phyloP scores from a whole-genome alignment of 2,113 vertebrate species.

The Lasiurus borealis region DNA sequence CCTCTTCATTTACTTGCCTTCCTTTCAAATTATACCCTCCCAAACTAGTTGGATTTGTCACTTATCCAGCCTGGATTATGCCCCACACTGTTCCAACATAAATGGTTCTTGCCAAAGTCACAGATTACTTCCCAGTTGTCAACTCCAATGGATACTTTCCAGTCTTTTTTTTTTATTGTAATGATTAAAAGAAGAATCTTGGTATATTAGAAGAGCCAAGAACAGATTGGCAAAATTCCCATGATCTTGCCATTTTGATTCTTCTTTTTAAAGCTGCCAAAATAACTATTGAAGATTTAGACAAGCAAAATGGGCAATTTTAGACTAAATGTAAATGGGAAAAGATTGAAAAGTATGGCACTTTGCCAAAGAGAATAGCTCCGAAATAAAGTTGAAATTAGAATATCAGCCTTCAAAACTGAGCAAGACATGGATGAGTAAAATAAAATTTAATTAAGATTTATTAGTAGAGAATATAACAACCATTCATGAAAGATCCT shows the following conservation, averaged over 20 bases:
- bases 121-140: constrained; percentile 54
- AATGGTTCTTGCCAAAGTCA: constrained; percentile 34
- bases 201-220: constrained; percentile 51
- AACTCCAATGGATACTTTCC: constrained; percentile 49
- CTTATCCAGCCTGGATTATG: background rate
- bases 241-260: constrained; percentile 62
- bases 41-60: background rate
- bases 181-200: constrained; percentile 64
- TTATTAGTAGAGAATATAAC: constrained; percentile 20
- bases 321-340: background rate
- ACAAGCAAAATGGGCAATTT: constrained; percentile 59
- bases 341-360: constrained; percentile 44
- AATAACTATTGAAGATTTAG: constrained; percentile 51
- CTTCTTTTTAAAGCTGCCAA: constrained; percentile 65
- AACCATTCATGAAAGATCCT: background rate
- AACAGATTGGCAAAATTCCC: constrained; percentile 24
- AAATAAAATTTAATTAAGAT: constrained; percentile 35
- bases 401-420: background rate
- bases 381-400: constrained; percentile 18
- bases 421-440: background rate
- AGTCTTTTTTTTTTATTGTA: constrained; percentile 21
- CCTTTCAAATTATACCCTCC: background rate
- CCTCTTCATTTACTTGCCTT: background rate
- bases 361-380: constrained; percentile 38
- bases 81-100: background rate